These are phyloP conservation scores for Tragulus kanchil DNA, from an alignment of 2,113 vertebrate genomes.

Conservation along the genomic window DNA sequence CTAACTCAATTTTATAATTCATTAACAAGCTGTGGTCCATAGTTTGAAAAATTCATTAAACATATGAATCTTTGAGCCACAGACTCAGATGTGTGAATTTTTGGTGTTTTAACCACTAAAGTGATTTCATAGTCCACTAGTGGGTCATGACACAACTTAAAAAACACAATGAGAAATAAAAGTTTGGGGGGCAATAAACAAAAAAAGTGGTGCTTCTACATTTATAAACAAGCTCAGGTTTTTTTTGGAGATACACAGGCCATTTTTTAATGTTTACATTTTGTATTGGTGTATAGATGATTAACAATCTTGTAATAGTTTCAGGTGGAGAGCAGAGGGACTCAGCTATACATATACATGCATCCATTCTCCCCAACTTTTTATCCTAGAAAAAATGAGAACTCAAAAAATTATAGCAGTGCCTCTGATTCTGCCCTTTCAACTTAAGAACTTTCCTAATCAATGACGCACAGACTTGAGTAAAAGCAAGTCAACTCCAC, in stretches of 20 bases:
- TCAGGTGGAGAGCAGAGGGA: neutral
- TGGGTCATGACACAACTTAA: neutral
- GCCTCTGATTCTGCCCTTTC: slow-evolving; percentile 11
- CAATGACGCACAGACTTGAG: neutral
- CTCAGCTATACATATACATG: neutral
- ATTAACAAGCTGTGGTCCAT: slow-evolving; percentile 39
- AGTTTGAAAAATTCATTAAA: slow-evolving; percentile 28
- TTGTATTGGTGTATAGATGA: neutral
- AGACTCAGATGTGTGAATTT: neutral
- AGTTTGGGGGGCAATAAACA: slow-evolving; percentile 1
- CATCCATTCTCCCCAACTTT: neutral
- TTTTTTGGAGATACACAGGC: neutral
- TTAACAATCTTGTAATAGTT: neutral
- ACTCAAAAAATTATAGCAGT: neutral
- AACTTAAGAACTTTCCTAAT: neutral
- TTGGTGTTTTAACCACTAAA: slow-evolving; percentile 6
- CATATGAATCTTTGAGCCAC: slow-evolving; percentile 34
- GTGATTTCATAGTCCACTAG: slow-evolving; percentile 20
- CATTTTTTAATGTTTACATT: neutral
- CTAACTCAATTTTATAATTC: slow-evolving; percentile 51
- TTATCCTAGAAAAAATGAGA: neutral
- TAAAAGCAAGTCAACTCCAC: slow-evolving; percentile 17
- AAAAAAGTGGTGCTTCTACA: neutral
- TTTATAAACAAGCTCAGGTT: slow-evolving; percentile 1
- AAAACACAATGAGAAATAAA: slow-evolving; percentile 18